Conservation (phyloP, 2,888 invertebrate species). For the Drosophila mimica region DNA sequence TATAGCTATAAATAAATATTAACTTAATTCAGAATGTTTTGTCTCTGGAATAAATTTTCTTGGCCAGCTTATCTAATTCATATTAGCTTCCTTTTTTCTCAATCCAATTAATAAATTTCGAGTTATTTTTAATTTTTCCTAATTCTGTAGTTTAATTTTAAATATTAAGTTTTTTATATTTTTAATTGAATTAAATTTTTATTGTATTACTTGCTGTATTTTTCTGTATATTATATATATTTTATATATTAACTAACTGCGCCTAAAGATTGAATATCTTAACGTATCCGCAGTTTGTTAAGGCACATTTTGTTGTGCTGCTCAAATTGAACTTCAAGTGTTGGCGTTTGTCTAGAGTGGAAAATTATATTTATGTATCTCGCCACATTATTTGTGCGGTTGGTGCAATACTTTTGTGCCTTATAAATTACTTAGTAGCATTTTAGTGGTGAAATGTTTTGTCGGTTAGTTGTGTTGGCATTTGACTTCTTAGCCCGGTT, state of each 20-base stretch:
- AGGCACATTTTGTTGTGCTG: conserved; percentile 4
- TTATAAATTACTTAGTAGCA: conserved; percentile 69
- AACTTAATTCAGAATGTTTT: not conserved
- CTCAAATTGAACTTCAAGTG: conserved; percentile 34
- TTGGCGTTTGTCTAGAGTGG: conserved; percentile 2
- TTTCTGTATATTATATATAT: not conserved
- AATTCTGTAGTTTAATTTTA: not conserved
- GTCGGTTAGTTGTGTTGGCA: conserved; percentile 47
- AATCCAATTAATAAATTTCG: not conserved
- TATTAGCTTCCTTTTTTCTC: not conserved
- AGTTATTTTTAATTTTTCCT: not conserved
- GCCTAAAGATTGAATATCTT: not conserved
- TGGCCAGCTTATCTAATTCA: not conserved
- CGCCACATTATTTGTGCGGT: conserved; percentile 52
- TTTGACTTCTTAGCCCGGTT: conserved; percentile 58
- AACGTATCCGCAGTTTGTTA: conserved; percentile 16
- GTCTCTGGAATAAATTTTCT: not conserved
- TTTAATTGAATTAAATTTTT: not conserved
- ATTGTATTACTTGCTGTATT: too few species aligned
- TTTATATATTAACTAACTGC: not conserved
- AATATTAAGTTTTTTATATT: not conserved
- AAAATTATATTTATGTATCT: conserved; percentile 28
- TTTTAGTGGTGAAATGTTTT: conserved; percentile 63
- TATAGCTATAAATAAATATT: not conserved
- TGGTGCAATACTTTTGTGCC: conserved; percentile 49